Conservation (phyloP, 2,797 vertebrate genomes). For the Sebastes itinus region DNA sequence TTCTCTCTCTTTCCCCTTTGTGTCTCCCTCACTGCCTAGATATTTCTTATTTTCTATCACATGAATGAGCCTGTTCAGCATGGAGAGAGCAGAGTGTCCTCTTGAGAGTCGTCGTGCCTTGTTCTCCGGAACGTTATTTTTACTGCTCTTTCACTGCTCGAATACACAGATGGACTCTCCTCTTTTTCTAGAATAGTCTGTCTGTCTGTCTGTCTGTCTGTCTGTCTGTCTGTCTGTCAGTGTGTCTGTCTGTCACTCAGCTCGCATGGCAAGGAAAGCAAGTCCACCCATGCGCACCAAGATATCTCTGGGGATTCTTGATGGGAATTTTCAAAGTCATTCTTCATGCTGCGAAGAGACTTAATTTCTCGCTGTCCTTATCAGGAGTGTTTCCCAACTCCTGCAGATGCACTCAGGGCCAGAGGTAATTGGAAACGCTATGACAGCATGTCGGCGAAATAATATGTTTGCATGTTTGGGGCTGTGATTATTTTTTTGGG, state of each 20-base stretch:
- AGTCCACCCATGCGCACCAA: conserved; percentile 28
- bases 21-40: conserved; percentile 19
- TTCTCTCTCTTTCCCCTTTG: conserved; percentile 9
- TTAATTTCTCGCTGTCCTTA: conserved; percentile 58
- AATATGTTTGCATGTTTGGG: conserved; percentile 50
- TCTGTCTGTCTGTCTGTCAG: conserved; percentile 8
- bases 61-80: conserved; percentile 58
- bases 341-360: conserved; percentile 60
- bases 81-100: conserved; percentile 52
- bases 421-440: conserved; percentile 53
- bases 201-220: conserved; percentile 30
- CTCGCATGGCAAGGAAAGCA: conserved; percentile 29
- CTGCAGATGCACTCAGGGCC: conserved; percentile 45
- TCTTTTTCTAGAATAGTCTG: conserved; percentile 27
- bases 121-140: conserved; percentile 66
- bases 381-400: conserved; percentile 48
- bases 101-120: conserved; percentile 42
- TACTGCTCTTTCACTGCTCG: conserved; percentile 57
- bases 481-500: conserved; percentile 38
- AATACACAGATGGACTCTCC: conserved; percentile 60
- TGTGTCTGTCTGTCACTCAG: conserved; percentile 35
- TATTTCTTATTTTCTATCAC: conserved; percentile 55
- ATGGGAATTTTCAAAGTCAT: conserved; percentile 60
- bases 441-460: conserved; percentile 43
- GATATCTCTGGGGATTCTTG: conserved; percentile 51